Conservation (phyloP, 2,888 invertebrate species). For the Pinctada fucata region DNA sequence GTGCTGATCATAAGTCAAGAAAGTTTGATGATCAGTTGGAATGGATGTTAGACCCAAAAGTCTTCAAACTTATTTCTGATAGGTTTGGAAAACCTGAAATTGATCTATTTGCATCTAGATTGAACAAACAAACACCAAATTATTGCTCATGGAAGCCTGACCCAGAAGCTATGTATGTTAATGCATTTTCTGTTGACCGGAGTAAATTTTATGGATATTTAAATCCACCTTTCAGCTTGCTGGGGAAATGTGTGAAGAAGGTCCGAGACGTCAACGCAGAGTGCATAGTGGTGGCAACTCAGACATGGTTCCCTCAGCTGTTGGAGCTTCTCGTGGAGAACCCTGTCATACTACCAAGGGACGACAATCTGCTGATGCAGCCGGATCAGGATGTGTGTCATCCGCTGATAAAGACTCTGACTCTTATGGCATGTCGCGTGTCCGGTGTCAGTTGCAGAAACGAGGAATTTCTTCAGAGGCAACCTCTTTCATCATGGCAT, state of each 20-base stretch:
- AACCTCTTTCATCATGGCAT: conserved; percentile 36
- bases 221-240: conserved; percentile 48
- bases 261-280: conserved; percentile 20
- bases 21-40: conserved; percentile 24
- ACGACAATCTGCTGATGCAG: conserved; percentile 12
- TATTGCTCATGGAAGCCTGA: conserved; percentile 34
- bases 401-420: conserved; percentile 15
- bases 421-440: conserved; percentile 14
- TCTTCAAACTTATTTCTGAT: no score
- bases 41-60: conserved; percentile 14
- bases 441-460: conserved; percentile 9
- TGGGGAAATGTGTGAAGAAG: conserved; percentile 38
- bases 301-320: conserved; percentile 15
- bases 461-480: conserved; percentile 12
- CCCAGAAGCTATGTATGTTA: no score
- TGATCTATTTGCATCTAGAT: conserved; percentile 33
- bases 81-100: conserved; percentile 27
- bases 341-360: conserved; percentile 1
- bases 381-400: background rate
- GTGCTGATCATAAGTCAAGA: conserved; percentile 21
- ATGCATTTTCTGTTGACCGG: conserved; percentile 25
- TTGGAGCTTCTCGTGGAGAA: conserved; percentile 11
- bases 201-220: conserved; percentile 27
- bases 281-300: conserved; percentile 25
- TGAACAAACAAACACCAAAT: conserved; percentile 23